Base-by-base conservation (phyloP, 2,113 vertebrate genomes). In the Corydoras sp. region DNA sequence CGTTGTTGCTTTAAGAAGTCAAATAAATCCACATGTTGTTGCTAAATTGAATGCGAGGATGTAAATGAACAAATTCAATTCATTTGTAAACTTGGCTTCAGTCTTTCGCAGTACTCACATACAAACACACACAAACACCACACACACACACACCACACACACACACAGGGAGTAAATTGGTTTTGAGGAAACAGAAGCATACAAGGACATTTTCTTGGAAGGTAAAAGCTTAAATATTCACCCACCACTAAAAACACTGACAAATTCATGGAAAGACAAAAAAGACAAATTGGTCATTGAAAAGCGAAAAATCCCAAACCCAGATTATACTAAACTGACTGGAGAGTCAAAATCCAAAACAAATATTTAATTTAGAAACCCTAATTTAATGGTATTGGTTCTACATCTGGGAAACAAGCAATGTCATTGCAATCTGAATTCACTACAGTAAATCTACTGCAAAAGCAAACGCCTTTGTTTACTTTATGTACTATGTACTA, bases 1-100 rank as follows among this genome's bases (percentile, higher is more conserved):
- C 10, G 71, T 69, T 79, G 54, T 77, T 82, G 75, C 74, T 53
- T 63, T 66, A 77, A 31, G n/a, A 75, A 62, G 56, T 74, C 71
- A 86, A 85, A 85, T 56, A 80, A 82, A 81, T 75, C 81, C 82
- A 82, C 65, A 77, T 82, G 76, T 58, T 74, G 35, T 71, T 79
- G 32, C 68, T 73, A 71, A 50, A 59, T 29, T 13, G 66, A n/a
- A n/a, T 65, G 59, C 70, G 9, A 24, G 35, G 30, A 69, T 71
- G 68, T 72, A 71, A 50, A 49, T 54, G 31, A 83, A 85, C 83
- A 84, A 81, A 67, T 82, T 79, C 70, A 75, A 83, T 86, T 86
- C 80, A 82, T 82, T 68, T 62, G 32, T 70, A 8, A 61, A 69
- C 80, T 78, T 83, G 83, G 82, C 80, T 79, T 58, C 12, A 18